Evolutionary conservation across 37 sponge, comb jelly and placozoan genomes (phyloP).

Genomic region (Chondrosia reniformis): DNA sequence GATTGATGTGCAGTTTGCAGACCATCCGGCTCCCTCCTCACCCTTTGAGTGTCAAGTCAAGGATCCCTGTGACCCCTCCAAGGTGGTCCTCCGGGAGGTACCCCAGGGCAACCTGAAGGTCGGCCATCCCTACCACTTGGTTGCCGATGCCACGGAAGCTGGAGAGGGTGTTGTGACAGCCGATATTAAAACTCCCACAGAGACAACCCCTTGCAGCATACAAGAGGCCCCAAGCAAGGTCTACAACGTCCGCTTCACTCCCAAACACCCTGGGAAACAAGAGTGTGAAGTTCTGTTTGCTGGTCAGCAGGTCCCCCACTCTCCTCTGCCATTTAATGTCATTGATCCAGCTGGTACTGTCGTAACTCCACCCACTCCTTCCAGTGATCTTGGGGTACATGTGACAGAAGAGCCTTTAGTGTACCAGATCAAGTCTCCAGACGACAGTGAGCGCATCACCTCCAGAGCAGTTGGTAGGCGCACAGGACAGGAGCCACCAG

Average conservation of each 20-base stretch:
- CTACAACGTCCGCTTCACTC: constrained; percentile 47
- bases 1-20: constrained; percentile 48
- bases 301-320: constrained; percentile 21
- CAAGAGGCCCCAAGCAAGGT: constrained; percentile 2
- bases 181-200: constrained; percentile 26
- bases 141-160: constrained; percentile 40
- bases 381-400: constrained; percentile 32
- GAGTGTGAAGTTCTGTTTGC: constrained; percentile 25
- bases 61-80: background rate
- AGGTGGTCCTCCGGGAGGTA: background rate
- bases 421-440: constrained; percentile 41
- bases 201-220: background rate
- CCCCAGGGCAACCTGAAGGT: constrained; percentile 34
- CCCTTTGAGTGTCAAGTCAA: constrained; percentile 56
- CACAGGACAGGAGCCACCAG: constrained; percentile 29
- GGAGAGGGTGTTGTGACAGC: constrained; percentile 60
- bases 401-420: constrained; percentile 33
- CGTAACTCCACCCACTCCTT: constrained; percentile 9
- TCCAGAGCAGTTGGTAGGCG: constrained; percentile 27
- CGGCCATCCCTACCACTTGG: constrained; percentile 37
- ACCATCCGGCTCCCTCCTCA: constrained; percentile 45
- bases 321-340: constrained; percentile 44
- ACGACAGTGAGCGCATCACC: constrained; percentile 17
- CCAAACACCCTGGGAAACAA: constrained; percentile 41
- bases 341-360: constrained; percentile 39